A percentile compares a stretch with the other conserved stretches of the same genome.
Conservation (phyloP, 2,888 invertebrate genomes). For the Oeneis ivallda region DNA sequence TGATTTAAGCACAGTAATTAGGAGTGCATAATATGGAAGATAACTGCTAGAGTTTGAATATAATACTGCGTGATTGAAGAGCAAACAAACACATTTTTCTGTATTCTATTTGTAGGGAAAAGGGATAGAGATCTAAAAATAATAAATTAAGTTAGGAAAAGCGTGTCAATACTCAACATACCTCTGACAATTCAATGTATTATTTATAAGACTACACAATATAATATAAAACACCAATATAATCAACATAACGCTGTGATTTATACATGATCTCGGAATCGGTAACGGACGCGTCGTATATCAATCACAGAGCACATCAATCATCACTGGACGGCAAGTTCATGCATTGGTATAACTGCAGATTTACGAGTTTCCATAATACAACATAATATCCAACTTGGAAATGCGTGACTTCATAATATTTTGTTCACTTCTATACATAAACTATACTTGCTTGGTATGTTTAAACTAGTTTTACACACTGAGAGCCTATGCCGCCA, state of each 20-base stretch:
- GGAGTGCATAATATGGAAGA: too few relatives aligned
- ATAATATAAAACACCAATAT: slow-evolving; percentile 17
- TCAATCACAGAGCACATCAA: slow-evolving; percentile 46
- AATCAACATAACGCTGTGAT: slow-evolving; percentile 25
- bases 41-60: too few relatives aligned
- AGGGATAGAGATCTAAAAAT: too few relatives aligned
- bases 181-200: neutral
- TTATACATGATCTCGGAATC: slow-evolving; percentile 36
- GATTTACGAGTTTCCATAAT: slow-evolving; percentile 21
- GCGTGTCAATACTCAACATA: too few relatives aligned
- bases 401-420: neutral
- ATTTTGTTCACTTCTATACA: neutral
- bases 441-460: too few relatives aligned
- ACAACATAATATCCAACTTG: neutral
- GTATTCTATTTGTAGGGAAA: too few relatives aligned
- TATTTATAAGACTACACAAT: neutral
- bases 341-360: slow-evolving; percentile 44
- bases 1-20: too few relatives aligned
- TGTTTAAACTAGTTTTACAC: too few relatives aligned
- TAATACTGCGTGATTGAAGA: too few relatives aligned
- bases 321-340: slow-evolving; percentile 43
- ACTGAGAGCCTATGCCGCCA: too few relatives aligned
- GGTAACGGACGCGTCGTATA: slow-evolving; percentile 38
- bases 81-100: too few relatives aligned
- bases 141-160: too few relatives aligned